Conservation (phyloP, 2,113 vertebrate genomes). For the Noctilio leporinus region DNA sequence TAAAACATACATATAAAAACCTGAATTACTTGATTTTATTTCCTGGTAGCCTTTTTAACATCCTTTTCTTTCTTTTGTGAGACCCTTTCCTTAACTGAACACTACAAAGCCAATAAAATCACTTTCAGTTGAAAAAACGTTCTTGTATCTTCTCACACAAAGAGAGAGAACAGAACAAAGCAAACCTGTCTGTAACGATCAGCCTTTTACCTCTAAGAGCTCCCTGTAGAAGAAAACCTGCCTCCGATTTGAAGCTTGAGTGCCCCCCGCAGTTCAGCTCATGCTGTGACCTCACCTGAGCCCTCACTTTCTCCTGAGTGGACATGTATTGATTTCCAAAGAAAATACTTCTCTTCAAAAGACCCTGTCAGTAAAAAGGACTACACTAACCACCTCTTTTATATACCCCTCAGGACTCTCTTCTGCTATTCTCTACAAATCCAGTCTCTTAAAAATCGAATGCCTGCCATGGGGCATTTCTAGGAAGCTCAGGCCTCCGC, state of each 20-base stretch:
- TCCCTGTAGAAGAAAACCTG: background rate
- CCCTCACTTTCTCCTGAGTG: conserved; percentile 31
- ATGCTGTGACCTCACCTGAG: background rate
- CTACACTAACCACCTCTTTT: conserved; percentile 11
- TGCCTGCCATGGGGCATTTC: background rate
- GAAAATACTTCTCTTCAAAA: conserved; percentile 55
- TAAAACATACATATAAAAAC: background rate
- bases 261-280: background rate
- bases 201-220: background rate
- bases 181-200: background rate
- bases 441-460: conserved; percentile 50
- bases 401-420: conserved; percentile 9
- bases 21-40: background rate
- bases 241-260: background rate
- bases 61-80: background rate
- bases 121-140: background rate
- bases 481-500: conserved; percentile 8
- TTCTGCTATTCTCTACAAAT: conserved; percentile 20
- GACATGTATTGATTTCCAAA: conserved; percentile 55
- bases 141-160: background rate
- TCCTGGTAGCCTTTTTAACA: background rate
- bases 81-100: background rate
- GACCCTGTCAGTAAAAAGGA: conserved; percentile 38
- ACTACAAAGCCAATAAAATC: background rate
- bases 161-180: background rate